These are phyloP conservation scores for Darevskia mixta DNA, from an alignment of 2,797 vertebrate species.

Conservation along the genomic window DNA sequence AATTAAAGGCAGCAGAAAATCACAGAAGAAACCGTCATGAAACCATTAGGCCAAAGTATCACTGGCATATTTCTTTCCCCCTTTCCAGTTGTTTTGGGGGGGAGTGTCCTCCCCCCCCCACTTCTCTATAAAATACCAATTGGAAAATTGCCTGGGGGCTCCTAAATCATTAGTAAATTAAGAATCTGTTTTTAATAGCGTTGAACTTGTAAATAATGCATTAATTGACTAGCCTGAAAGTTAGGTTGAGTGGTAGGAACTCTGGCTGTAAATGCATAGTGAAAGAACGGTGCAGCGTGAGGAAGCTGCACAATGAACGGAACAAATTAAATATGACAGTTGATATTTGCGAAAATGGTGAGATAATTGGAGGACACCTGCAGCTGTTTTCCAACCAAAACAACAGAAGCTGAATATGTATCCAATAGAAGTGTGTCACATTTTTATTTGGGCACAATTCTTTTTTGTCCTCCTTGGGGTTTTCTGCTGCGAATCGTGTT, in stretches of 20 bases:
- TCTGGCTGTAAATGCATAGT: slow-evolving; percentile 83
- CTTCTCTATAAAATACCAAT: slow-evolving; percentile 83
- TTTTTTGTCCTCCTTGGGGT: slow-evolving; percentile 70
- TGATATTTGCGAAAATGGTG: slow-evolving; percentile 86
- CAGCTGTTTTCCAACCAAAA: slow-evolving; percentile 87
- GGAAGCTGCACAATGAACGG: slow-evolving; percentile 79
- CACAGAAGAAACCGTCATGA: slow-evolving; percentile 67
- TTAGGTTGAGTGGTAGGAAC: slow-evolving; percentile 87
- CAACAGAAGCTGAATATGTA: slow-evolving; percentile 86
- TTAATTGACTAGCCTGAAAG: slow-evolving; percentile 93
- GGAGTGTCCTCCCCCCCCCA: slow-evolving; percentile 69
- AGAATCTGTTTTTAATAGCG: slow-evolving; percentile 98
- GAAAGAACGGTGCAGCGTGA: slow-evolving; percentile 81
- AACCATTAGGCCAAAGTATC: slow-evolving; percentile 70
- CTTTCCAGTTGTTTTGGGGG: slow-evolving; percentile 71
- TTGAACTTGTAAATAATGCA: slow-evolving; percentile 98
- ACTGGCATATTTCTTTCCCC: slow-evolving; percentile 73
- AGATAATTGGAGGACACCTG: slow-evolving; percentile 87
- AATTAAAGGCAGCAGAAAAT: slow-evolving; percentile 63
- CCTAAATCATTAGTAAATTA: slow-evolving; percentile 98
- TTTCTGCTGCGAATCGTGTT: slow-evolving; percentile 24
- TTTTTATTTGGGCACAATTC: slow-evolving; percentile 70
- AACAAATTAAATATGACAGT: slow-evolving; percentile 87
- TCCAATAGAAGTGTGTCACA: slow-evolving; percentile 75
- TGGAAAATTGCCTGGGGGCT: slow-evolving; percentile 92